phyloP scores from a whole-genome alignment of 2,113 vertebrate genomes.

The Sprattus sprattus region DNA sequence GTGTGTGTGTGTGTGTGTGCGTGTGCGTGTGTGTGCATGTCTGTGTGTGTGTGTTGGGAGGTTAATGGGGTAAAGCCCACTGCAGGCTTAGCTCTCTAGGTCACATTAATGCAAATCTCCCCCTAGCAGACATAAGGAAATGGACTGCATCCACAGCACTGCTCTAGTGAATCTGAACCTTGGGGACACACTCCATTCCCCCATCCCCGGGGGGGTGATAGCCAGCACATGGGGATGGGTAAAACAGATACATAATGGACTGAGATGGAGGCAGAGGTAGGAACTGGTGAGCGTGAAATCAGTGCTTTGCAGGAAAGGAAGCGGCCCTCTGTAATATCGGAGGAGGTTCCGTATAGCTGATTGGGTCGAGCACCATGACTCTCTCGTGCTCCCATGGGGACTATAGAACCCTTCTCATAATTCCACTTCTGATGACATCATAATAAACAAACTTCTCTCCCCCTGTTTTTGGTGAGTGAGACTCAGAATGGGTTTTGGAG shows the following conservation, averaged over 20 bases:
- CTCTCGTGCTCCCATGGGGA: neutral
- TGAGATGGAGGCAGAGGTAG: neutral
- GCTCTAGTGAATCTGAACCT: slow-evolving; percentile 42
- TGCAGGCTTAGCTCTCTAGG: slow-evolving; percentile 52
- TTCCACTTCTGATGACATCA: neutral
- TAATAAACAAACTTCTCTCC: neutral
- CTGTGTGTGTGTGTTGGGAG: neutral
- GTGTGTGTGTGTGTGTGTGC: neutral
- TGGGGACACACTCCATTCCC: neutral
- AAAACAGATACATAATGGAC: slow-evolving; percentile 24
- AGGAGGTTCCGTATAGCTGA: neutral
- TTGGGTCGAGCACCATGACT: neutral
- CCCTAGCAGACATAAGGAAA: slow-evolving; percentile 54
- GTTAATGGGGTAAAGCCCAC: slow-evolving; percentile 49
- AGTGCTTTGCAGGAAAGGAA: neutral
- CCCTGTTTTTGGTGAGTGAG: neutral
- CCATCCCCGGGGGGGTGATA: slow-evolving; percentile 30
- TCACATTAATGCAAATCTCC: slow-evolving; percentile 73
- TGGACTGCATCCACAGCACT: slow-evolving; percentile 44
- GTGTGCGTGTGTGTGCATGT: neutral
- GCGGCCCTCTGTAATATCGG: neutral
- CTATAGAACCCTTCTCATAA: neutral
- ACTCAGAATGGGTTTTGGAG: neutral
- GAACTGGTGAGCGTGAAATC: slow-evolving; percentile 20
- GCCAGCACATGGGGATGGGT: slow-evolving; percentile 48